Evolutionary conservation across 2,888 invertebrate genomes (phyloP).

Genomic region (Ferdinandea cuprea): DNA sequence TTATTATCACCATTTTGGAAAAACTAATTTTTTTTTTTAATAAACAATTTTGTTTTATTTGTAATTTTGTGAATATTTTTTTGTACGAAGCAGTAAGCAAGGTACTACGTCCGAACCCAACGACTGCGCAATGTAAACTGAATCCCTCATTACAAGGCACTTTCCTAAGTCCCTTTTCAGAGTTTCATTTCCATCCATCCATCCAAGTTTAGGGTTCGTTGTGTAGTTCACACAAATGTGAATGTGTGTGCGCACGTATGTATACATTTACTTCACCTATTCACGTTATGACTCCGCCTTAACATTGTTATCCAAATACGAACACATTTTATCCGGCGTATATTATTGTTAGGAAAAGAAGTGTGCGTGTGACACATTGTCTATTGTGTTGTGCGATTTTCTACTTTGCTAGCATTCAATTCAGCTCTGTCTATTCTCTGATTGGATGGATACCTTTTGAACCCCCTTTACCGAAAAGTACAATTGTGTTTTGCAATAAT

Average conservation of each 20-base stretch:
- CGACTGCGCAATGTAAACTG: constrained; percentile 76
- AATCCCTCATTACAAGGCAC: constrained; percentile 53
- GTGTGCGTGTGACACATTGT: constrained; percentile 18
- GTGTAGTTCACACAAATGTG: background rate
- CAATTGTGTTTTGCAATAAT: constrained; percentile 38
- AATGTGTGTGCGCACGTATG: constrained; percentile 23
- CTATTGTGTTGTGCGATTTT: constrained; percentile 38
- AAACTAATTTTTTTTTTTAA: constrained; percentile 13
- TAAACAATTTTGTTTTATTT: constrained; percentile 20
- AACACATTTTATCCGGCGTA: constrained; percentile 49
- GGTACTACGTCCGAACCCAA: constrained; percentile 70
- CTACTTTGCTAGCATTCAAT: constrained; percentile 53
- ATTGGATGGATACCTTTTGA: constrained; percentile 67
- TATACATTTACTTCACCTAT: background rate
- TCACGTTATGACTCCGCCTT: constrained; percentile 58
- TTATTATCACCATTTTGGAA: constrained; percentile 62
- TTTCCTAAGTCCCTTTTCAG: constrained; percentile 59
- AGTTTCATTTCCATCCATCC: too few relatives aligned
- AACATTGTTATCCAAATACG: constrained; percentile 46
- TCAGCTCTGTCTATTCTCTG: constrained; percentile 45
- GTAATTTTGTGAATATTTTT: constrained; percentile 4
- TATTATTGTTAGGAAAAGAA: constrained; percentile 41
- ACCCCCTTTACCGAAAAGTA: constrained; percentile 23
- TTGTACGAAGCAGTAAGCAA: background rate
- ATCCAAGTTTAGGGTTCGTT: constrained; percentile 52